These are phyloP conservation scores for Felis catus DNA, from an alignment of 2,113 vertebrate species.

Conservation along the genomic window F.catus_Fca126_mat1.0 CM031428.1:12330001-12330500, in stretches of 20 bases:
- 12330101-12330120: neutral
- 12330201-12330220: neutral
- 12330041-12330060: neutral
- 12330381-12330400: neutral
- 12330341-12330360: neutral
- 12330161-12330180: neutral
- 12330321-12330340: neutral
- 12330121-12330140: neutral
- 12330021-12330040: neutral
- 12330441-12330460: neutral
- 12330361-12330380: neutral
- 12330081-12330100: neutral
- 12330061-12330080: neutral
- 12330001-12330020: neutral
- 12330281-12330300: neutral
- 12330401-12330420: neutral
- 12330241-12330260: neutral
- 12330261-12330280: neutral
- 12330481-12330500: neutral
- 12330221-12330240: neutral
- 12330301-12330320: neutral
- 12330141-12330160: neutral
- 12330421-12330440: neutral
- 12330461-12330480: neutral
- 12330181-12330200: neutral